Percentiles rank a stretch among this genome's conserved stretches.
Evolutionary conservation across 1,140 invertebrate species (phyloP).

Genomic region (Ganaspis sp.): DNA sequence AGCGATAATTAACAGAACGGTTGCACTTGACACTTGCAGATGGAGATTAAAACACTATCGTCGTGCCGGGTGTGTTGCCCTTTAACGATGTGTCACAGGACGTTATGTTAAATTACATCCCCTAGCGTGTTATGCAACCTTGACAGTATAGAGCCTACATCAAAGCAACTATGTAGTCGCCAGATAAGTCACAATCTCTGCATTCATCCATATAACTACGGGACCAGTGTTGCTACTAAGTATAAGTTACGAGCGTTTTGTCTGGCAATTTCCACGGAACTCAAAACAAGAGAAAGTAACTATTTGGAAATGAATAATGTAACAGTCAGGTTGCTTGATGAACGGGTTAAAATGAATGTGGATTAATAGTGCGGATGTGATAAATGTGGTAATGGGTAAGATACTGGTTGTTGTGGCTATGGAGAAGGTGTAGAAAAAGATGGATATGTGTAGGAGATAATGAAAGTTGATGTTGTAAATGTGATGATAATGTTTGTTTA

Average conservation of each 20-base stretch:
- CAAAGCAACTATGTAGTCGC: not conserved
- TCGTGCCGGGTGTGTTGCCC: not conserved
- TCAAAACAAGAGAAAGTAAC: not conserved
- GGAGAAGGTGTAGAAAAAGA: no score
- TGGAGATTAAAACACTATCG: slow-evolving; percentile 13
- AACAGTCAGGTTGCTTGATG: no score
- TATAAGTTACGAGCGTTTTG: not conserved
- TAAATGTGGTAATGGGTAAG: no score
- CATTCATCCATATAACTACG: slow-evolving; percentile 13
- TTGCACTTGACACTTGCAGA: slow-evolving; percentile 12
- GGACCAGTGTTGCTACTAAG: not conserved
- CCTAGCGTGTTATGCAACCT: slow-evolving; percentile 4
- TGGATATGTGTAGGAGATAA: no score
- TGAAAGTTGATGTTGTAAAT: no score
- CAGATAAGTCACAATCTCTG: slow-evolving; percentile 9
- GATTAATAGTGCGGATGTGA: no score
- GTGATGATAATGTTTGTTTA: no score
- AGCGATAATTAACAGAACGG: slow-evolving; percentile 5
- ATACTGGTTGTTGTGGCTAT: no score
- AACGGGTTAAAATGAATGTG: no score
- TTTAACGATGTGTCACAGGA: slow-evolving; percentile 2
- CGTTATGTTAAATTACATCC: slow-evolving; percentile 13
- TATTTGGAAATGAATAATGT: no score
- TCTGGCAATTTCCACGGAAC: not conserved
- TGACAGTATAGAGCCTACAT: slow-evolving; percentile 8